A percentile compares a stretch with the other conserved stretches of the same genome.
phyloP scores from a whole-genome alignment of 2,888 invertebrate species.

The Leuctra nigra region DNA sequence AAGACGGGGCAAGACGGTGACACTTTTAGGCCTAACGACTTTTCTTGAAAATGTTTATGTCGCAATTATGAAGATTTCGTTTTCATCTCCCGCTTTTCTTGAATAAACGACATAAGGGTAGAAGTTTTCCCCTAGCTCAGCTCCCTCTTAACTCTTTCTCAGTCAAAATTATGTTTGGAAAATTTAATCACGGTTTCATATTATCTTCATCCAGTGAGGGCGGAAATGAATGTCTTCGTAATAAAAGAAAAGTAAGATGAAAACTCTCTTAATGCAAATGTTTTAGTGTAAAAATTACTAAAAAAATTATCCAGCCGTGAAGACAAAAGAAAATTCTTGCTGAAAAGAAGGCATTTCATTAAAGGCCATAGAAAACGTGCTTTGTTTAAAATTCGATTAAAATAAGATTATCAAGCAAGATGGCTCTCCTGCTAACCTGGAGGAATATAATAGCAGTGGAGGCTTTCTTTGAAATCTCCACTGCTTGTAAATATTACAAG shows the following conservation, averaged over 20 bases:
- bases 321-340: slow-evolving; percentile 7
- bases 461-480: too few species aligned
- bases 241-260: slow-evolving; percentile 9
- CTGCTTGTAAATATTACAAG: too few species aligned
- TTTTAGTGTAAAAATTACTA: not conserved
- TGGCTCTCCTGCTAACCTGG: too few species aligned
- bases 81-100: slow-evolving; percentile 38
- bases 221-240: slow-evolving; percentile 19
- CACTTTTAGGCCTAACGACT: slow-evolving; percentile 3
- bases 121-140: slow-evolving; percentile 29
- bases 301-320: not conserved
- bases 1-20: slow-evolving; percentile 38
- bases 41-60: slow-evolving; percentile 38
- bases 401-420: slow-evolving; percentile 2
- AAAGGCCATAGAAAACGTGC: not conserved
- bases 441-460: too few species aligned
- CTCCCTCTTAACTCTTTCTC: slow-evolving; percentile 19
- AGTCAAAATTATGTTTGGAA: slow-evolving; percentile 26
- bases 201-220: slow-evolving; percentile 22
- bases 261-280: not conserved
- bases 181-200: slow-evolving; percentile 28
- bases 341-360: not conserved
- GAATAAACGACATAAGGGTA: slow-evolving; percentile 34
- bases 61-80: slow-evolving; percentile 42
- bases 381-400: slow-evolving; percentile 1